Evolutionary conservation across 92 coral and sea anemone species (phyloP).

Genomic region (Anthopleura xanthogrammica): DNA sequence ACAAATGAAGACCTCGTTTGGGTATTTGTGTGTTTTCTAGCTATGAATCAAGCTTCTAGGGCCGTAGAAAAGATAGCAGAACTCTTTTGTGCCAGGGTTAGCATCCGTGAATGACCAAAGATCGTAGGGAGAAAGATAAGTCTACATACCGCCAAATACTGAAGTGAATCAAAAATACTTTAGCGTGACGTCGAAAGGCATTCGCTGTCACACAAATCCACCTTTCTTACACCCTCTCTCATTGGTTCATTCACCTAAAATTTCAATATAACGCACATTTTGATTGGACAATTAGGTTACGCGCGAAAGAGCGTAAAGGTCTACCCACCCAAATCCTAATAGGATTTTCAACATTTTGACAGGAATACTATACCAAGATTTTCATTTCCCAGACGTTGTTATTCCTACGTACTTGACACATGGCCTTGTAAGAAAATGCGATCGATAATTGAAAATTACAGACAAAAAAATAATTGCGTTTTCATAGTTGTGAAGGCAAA

Average conservation of each 20-base stretch:
- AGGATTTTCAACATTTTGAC: constrained; percentile 5
- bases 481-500: not conserved
- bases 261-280: constrained; percentile 23
- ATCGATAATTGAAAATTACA: not conserved
- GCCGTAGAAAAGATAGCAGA: constrained; percentile 28
- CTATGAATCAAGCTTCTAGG: not conserved
- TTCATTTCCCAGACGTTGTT: not conserved
- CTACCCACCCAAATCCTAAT: constrained; percentile 1
- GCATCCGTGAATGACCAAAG: constrained; percentile 12
- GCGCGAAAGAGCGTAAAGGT: constrained; percentile 43
- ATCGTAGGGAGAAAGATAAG: constrained; percentile 33
- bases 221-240: constrained; percentile 2
- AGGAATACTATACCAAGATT: not conserved
- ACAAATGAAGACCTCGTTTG: not conserved
- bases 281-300: constrained; percentile 51
- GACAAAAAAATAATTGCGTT: not conserved
- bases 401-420: not conserved
- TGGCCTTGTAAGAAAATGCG: constrained; percentile 5
- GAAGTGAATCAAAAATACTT: constrained; percentile 28
- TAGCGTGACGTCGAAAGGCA: constrained; percentile 26
- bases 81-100: constrained; percentile 16
- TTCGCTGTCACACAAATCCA: constrained; percentile 27
- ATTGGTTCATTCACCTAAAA: constrained; percentile 5
- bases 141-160: constrained; percentile 24
- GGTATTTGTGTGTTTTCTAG: constrained; percentile 8